Percentiles rank a stretch among this genome's conserved stretches.
Evolutionary conservation across 2,113 vertebrate genomes (phyloP).

Genomic region (western clawed frog (Xenopus tropicalis)): DNA sequence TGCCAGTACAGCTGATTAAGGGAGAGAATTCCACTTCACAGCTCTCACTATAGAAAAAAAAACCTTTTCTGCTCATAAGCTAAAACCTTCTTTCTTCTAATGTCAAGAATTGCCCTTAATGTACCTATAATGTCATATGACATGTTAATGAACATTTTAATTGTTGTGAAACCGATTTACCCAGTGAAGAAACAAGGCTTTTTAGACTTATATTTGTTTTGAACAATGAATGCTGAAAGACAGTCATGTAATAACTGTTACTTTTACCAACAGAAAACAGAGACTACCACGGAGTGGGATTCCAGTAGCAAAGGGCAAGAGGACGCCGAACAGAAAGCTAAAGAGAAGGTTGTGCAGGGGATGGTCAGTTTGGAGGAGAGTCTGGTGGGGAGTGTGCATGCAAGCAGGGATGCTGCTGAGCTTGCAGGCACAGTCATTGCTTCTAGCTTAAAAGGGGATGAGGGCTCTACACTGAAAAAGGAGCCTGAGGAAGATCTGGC

Average conservation of each 20-base stretch:
- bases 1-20: no score
- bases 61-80: no score
- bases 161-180: no score
- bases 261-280: constrained; percentile 61
- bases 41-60: no score
- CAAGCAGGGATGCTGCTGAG: constrained; percentile 57
- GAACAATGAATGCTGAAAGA: no score
- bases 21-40: no score
- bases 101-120: no score
- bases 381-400: constrained; percentile 64
- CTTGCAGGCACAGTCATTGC: constrained; percentile 36
- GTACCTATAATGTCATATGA: no score
- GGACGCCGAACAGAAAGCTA: constrained; percentile 28
- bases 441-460: constrained; percentile 53
- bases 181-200: no score
- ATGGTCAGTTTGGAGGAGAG: constrained; percentile 62
- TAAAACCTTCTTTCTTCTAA: no score
- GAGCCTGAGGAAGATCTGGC: constrained; percentile 51
- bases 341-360: constrained; percentile 67
- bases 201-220: no score
- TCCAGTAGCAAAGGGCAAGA: constrained; percentile 50
- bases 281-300: constrained; percentile 55
- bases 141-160: no score
- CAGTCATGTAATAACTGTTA: not conserved
- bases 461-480: constrained; percentile 55